phyloP scores from a whole-genome alignment of 37 sponge, comb jelly and placozoan genomes.

The Ianthella basta region DNA sequence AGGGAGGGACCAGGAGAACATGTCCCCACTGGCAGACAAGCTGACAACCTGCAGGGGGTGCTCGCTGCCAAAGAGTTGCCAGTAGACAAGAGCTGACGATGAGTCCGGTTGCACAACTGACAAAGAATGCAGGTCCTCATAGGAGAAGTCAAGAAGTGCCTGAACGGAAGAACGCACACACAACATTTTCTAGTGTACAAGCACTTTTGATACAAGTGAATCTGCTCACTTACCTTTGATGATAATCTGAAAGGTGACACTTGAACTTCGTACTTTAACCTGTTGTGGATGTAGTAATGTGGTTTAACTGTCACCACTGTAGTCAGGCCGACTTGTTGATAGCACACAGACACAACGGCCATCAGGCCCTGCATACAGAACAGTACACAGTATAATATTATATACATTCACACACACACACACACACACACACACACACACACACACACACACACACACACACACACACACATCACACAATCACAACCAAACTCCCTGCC shows the following conservation, averaged over 20 bases:
- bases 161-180: too few relatives aligned
- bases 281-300: constrained; percentile 31
- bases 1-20: constrained; percentile 60
- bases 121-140: constrained; percentile 32
- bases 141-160: constrained; percentile 29
- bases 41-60: constrained; percentile 4
- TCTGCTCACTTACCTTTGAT: constrained; percentile 19
- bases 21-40: not conserved
- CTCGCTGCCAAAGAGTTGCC: constrained; percentile 36
- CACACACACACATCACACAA: not conserved
- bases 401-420: not conserved
- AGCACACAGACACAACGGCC: constrained; percentile 7
- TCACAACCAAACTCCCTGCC: not conserved
- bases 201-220: not conserved
- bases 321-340: not conserved
- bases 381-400: too few relatives aligned
- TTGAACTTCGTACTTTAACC: not conserved
- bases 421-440: not conserved
- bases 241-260: constrained; percentile 22
- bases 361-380: constrained; percentile 13
- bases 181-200: too few relatives aligned
- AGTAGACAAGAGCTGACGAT: constrained; percentile 34
- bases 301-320: constrained; percentile 21
- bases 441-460: constrained; percentile 24
- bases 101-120: not conserved